Evolutionary conservation across 92 coral and sea anemone species (phyloP), one percentile per base, ranked within the genome.

Genomic region (Palythoa grandis): DNA sequence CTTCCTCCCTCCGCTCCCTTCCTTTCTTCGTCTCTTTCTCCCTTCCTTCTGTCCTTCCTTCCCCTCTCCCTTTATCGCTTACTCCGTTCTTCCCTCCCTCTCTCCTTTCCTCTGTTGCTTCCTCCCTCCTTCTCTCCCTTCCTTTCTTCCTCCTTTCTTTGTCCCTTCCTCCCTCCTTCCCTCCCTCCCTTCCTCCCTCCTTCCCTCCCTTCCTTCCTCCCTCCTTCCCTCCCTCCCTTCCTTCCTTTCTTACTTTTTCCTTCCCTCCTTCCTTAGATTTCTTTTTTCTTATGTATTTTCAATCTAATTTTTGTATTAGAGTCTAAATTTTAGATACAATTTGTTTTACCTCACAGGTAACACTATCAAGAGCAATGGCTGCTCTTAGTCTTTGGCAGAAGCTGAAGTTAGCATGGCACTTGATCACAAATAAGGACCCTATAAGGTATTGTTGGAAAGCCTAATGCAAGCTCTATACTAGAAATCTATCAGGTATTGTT

Each of bases 341-440:
- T 73, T 72, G 40, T 75, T 76, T 7, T 72, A 63, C 22, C 6
- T 58, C 24, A 52, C 24, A 96, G 98, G 82, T 96, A 23, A 96
- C 98, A 11, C 92, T 96, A 63, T 93, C 98, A 22, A 91, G 98
- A 72, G 98, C 96, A 39, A 96, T 96, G 98, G 93, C 88, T 7
- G 98, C 98, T 10, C 92, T 96, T 24, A 92, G 91, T 86, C 53
- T 96, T 35, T 96, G 98, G 98, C 98, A 96, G 79, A 96, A 96
- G 87, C 77, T 91, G 74, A 96, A 94, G 78, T 85, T 96, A 69
- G 98, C 98, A 7, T 96, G 96, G 98, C 96, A 92, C 77, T 90
- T 96, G 65, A 52, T 96, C 7, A 93, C 93, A 35, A 91, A 91
- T 39, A 94, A 96, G 74, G 96, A 96, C 69, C 96, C 98, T 58